Conservation (phyloP, 2,797 vertebrate species). For the Eulemur albifrons region DNA sequence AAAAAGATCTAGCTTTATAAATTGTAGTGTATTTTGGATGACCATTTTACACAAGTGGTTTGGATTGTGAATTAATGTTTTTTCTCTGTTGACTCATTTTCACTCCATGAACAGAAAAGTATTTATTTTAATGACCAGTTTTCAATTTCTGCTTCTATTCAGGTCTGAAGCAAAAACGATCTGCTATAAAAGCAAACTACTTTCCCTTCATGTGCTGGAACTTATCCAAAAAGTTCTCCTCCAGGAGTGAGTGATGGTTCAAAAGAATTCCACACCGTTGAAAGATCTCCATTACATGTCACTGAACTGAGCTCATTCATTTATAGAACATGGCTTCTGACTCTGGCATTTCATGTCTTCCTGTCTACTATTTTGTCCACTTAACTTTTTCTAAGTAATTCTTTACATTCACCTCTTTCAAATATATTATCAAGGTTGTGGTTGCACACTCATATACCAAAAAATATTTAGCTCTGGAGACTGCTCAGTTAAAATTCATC, state of each 20-base stretch:
- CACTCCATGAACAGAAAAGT: conserved; percentile 46
- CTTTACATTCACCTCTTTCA: neutral
- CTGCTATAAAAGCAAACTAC: conserved; percentile 47
- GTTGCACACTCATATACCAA: neutral
- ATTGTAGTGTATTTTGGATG: conserved; percentile 38
- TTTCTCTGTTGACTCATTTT: conserved; percentile 56
- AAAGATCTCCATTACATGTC: conserved; percentile 32
- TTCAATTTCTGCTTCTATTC: conserved; percentile 53
- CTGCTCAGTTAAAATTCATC: neutral
- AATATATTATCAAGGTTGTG: neutral
- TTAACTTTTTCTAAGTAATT: neutral
- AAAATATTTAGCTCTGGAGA: neutral
- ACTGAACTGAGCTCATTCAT: conserved; percentile 8
- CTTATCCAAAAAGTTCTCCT: neutral
- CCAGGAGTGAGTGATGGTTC: neutral
- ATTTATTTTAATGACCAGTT: conserved; percentile 66
- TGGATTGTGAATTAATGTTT: conserved; percentile 23
- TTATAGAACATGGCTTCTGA: neutral
- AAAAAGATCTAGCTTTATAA: neutral
- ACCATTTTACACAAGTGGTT: conserved; percentile 49
- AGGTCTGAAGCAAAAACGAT: conserved; percentile 15
- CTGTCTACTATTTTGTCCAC: neutral
- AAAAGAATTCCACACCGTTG: conserved; percentile 1
- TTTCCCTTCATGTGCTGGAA: neutral
- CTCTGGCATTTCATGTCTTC: neutral